Evolutionary conservation across 2,797 vertebrate genomes (phyloP).

Genomic region (Myoxocephalus aenaeus): DNA sequence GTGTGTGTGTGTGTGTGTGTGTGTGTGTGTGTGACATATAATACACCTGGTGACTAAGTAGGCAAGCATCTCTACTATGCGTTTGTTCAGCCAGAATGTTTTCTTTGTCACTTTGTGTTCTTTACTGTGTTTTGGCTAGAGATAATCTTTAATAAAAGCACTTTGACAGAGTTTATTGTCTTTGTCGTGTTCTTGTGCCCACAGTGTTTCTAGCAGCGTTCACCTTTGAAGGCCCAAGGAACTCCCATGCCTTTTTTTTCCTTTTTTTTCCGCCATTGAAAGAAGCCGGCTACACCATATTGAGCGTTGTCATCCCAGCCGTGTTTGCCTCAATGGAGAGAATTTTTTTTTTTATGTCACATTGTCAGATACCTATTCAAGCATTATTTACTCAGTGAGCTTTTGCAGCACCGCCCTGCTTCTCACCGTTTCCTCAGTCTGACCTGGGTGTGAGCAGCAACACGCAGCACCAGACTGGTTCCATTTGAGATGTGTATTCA

Average conservation of each 20-base stretch:
- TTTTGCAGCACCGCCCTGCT: constrained; percentile 47
- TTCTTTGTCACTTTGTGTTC: constrained; percentile 55
- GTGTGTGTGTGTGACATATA: constrained; percentile 15
- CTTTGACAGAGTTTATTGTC: constrained; percentile 50
- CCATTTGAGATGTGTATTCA: background rate
- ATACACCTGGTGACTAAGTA: constrained; percentile 51
- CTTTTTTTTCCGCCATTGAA: background rate
- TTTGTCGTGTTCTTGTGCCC: constrained; percentile 13
- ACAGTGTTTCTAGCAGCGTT: background rate
- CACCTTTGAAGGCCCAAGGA: constrained; percentile 6
- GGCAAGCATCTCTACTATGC: constrained; percentile 36
- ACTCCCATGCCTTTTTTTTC: background rate
- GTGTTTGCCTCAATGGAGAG: background rate
- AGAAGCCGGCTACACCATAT: background rate
- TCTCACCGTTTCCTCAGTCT: constrained; percentile 28
- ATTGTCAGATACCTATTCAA: constrained; percentile 43
- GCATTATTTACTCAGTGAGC: constrained; percentile 40
- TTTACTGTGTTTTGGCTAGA: constrained; percentile 26
- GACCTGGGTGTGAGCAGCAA: constrained; percentile 6
- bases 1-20: too few species aligned
- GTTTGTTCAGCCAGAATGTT: constrained; percentile 44
- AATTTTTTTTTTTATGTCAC: constrained; percentile 20
- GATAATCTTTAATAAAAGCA: constrained; percentile 19
- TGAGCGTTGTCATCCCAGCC: background rate
- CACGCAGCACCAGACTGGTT: background rate